Base-by-base conservation (phyloP, 2,113 vertebrate genomes). In the Mirounga angustirostris region DNA sequence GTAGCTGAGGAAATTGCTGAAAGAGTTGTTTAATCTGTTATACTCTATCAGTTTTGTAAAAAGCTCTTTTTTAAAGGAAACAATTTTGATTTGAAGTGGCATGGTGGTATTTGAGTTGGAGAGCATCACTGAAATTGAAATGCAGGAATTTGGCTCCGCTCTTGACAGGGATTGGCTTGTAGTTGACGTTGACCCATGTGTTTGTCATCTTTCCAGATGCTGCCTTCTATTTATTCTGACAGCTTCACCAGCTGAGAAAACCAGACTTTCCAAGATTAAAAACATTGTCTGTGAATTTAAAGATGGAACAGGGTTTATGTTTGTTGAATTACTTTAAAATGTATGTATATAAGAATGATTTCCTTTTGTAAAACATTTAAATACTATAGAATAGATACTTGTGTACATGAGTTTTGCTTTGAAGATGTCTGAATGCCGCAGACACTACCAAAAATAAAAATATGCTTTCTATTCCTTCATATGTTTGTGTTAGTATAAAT, bases 161-260 rank as follows among this genome's bases (percentile, higher is more conserved):
- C 73, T 94, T 97, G 88, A 79, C 91, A 90, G 94, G 71, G 87
- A 94, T 97, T 97, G 98, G 96, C 94, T 98, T 97, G 86, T 86
- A 13, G 97, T 96, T 98, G 98, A 98, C 98, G 69, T 92, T 98
- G 98, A 97, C 98, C 97, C 97, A 15, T 91, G 98, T 98, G 97
- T 98, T 98, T 98, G 98, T 98, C 56, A 6, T 95, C 88, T 96
- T 97, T 98, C 96, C 96, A 95, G 95, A 86, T 95, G 97, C 22
- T 96, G 96, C 90, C 85, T 97, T 97, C 89, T 97, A 7, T 98
- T 98, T 95, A 43, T 98, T 97, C 97, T 97, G 97, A 97, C 96
- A 98, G 96, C 73, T 97, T 97, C 79, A 85, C 96, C 97, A 98
- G 98, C 98, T 98, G 98, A 98, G 97, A 78, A 95, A 81, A 81